These are phyloP conservation scores for Myrmophylax atrothorax DNA, from an alignment of 2,113 vertebrate species.

Conservation along the genomic window DNA sequence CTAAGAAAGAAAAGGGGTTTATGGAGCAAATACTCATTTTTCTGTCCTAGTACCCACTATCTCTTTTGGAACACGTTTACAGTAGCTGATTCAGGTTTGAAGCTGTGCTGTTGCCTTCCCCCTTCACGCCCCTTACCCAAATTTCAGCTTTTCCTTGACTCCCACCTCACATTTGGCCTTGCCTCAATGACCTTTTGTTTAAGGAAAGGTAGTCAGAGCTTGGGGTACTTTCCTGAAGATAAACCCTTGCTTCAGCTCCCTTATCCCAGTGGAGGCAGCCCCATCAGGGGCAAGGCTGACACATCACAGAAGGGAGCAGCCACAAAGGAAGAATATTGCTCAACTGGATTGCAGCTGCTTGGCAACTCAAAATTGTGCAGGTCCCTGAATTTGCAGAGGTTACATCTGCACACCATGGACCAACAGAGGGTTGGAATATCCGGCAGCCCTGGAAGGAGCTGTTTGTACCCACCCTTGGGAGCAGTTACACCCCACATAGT, in stretches of 20 bases:
- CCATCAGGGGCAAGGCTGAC: accelerated
- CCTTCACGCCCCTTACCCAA: neutral
- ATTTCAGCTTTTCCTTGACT: neutral
- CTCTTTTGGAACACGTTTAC: neutral
- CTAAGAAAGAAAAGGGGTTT: neutral
- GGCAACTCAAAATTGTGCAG: neutral
- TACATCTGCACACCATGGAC: accelerated
- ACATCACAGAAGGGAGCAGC: neutral
- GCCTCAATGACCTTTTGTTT: neutral
- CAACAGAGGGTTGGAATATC: neutral
- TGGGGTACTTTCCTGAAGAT: neutral
- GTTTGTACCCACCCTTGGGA: slow-evolving; percentile 23
- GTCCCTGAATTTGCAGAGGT: neutral
- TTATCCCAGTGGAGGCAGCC: neutral
- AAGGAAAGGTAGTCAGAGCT: neutral
- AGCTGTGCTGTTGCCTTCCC: neutral
- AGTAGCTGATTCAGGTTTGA: neutral
- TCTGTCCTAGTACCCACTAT: neutral
- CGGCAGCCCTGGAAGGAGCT: slow-evolving; percentile 36
- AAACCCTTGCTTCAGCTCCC: neutral
- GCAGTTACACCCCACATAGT: neutral
- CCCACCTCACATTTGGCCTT: neutral
- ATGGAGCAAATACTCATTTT: neutral
- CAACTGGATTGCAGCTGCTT: neutral
- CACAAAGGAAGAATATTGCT: neutral